Conservation (phyloP, 2,888 invertebrate species). For the Operophtera brumata region DNA sequence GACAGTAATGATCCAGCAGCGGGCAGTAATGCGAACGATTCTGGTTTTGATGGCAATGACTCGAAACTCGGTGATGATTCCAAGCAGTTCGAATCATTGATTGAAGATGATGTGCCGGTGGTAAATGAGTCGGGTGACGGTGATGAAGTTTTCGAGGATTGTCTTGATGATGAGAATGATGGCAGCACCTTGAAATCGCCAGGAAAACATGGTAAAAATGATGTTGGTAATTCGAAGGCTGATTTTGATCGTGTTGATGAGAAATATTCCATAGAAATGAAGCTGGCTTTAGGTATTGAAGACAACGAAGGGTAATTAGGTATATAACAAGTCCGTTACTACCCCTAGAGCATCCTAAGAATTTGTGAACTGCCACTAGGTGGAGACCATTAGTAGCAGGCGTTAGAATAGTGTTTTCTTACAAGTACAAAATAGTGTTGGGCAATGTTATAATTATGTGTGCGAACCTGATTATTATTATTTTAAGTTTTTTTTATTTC, state of each 20-base stretch:
- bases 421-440: not conserved
- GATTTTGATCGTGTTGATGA: slow-evolving; percentile 51
- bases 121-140: slow-evolving; percentile 35
- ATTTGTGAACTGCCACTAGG: not conserved
- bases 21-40: slow-evolving; percentile 33
- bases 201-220: not conserved
- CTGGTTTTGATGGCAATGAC: slow-evolving; percentile 29
- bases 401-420: not conserved
- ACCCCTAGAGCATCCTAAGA: not conserved
- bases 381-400: not conserved
- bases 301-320: slow-evolving; percentile 28
- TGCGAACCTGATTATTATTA: slow-evolving; percentile 11
- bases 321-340: not conserved
- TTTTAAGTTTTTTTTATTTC: slow-evolving; percentile 18
- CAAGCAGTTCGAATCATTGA: not conserved
- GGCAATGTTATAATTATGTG: not conserved
- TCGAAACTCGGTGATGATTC: slow-evolving; percentile 28
- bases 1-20: not conserved
- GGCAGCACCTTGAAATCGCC: not conserved
- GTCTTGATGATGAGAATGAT: slow-evolving; percentile 45
- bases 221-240: slow-evolving; percentile 6
- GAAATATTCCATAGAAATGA: slow-evolving; percentile 71
- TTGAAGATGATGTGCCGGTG: slow-evolving; percentile 6
- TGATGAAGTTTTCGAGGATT: slow-evolving; percentile 65
- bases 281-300: slow-evolving; percentile 59